A percentile compares a stretch with the other conserved stretches of the same genome.
Evolutionary conservation across 2,113 vertebrate species (phyloP).

Genomic region (Nesogale talazaci): DNA sequence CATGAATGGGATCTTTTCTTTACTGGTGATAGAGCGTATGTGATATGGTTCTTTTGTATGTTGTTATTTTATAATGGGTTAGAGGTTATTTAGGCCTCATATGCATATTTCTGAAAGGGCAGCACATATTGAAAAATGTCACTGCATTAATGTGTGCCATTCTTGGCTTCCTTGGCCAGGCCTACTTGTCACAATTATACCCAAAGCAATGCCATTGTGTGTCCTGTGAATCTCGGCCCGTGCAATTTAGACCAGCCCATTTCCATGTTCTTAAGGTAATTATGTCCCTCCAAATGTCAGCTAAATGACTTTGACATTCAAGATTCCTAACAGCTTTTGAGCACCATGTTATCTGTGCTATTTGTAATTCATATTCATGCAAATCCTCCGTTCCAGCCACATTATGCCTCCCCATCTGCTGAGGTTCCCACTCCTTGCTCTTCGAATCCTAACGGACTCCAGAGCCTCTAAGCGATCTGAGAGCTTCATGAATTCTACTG

Average conservation of each 20-base stretch:
- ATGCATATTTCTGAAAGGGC: conserved; percentile 78
- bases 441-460: conserved; percentile 46
- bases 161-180: conserved; percentile 71
- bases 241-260: conserved; percentile 71
- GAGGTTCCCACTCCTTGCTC: conserved; percentile 42
- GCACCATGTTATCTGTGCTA: conserved; percentile 70
- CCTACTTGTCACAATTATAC: conserved; percentile 75
- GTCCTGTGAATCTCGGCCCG: conserved; percentile 70
- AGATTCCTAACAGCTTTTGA: conserved; percentile 75
- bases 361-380: conserved; percentile 77
- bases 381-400: conserved; percentile 54
- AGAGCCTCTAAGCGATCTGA: conserved; percentile 34
- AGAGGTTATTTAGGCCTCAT: conserved; percentile 72
- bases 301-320: conserved; percentile 79
- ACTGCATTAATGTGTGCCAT: conserved; percentile 79
- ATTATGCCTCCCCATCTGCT: conserved; percentile 59
- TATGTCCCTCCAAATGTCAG: conserved; percentile 69
- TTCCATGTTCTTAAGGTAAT: conserved; percentile 79
- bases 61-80: conserved; percentile 71
- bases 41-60: neutral
- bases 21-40: conserved; percentile 8
- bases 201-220: conserved; percentile 71
- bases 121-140: conserved; percentile 76
- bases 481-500: neutral
- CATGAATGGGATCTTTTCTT: conserved; percentile 57